A percentile compares a stretch with the other conserved stretches of the same genome.
Evolutionary conservation across 2,888 invertebrate genomes (phyloP).

Genomic region (Metallyticus violacea): DNA sequence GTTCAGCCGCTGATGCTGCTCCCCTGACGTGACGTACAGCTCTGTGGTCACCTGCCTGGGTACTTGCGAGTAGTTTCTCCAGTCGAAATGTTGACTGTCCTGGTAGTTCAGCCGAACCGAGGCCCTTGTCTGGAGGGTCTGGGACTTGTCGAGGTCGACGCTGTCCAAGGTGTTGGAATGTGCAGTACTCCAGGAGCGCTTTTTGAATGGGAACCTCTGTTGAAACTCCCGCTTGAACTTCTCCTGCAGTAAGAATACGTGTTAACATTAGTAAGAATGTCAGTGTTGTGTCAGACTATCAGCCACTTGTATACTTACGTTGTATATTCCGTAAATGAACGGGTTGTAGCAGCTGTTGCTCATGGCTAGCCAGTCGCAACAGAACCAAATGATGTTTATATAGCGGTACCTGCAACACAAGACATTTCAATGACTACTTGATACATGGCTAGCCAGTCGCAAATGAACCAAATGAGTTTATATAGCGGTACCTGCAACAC

Average conservation of each 20-base stretch:
- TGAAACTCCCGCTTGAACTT: constrained; percentile 77
- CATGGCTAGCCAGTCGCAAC: constrained; percentile 85
- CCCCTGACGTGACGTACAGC: constrained; percentile 32
- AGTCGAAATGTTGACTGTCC: constrained; percentile 27
- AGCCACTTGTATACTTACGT: constrained; percentile 59
- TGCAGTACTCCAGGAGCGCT: constrained; percentile 40
- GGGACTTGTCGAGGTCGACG: constrained; percentile 41
- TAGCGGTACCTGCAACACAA: too few relatives aligned
- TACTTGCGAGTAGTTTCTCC: constrained; percentile 30
- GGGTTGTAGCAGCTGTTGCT: constrained; percentile 89
- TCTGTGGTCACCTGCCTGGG: constrained; percentile 28
- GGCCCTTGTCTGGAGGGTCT: constrained; percentile 24
- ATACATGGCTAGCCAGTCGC: constrained; percentile 86
- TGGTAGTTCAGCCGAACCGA: constrained; percentile 20
- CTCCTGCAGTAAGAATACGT: constrained; percentile 65
- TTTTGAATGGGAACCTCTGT: constrained; percentile 61
- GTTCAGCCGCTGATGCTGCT: not conserved
- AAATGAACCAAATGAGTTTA: constrained; percentile 83
- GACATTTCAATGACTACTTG: too few relatives aligned
- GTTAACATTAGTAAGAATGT: not conserved
- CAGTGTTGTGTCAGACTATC: not conserved
- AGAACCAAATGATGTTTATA: constrained; percentile 84
- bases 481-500: constrained; percentile 73
- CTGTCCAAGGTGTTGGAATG: constrained; percentile 39
- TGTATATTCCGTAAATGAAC: constrained; percentile 86